phyloP scores from a whole-genome alignment of 1,140 invertebrate genomes.

The Drosophila obscura region DNA sequence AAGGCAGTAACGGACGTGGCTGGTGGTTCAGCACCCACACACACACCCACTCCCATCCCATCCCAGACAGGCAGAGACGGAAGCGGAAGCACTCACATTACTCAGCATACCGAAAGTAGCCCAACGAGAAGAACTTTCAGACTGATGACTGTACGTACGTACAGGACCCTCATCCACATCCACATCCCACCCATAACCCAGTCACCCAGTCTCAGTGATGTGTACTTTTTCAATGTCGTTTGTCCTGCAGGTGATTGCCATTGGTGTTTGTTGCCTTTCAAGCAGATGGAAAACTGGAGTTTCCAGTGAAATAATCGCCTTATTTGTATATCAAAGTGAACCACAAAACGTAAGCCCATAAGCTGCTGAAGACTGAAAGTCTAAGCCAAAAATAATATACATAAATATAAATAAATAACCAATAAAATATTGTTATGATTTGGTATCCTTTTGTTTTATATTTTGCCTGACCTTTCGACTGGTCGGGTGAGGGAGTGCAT shows the following conservation, averaged over 20 bases:
- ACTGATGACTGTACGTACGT: slow-evolving; percentile 21
- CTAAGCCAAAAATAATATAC: too few relatives aligned
- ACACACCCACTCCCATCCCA: background rate
- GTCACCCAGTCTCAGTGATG: slow-evolving; percentile 1
- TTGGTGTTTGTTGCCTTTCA: background rate
- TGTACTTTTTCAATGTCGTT: slow-evolving; percentile 13
- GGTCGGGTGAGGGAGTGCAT: slow-evolving; percentile 7
- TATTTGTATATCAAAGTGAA: background rate
- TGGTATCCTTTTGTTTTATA: background rate
- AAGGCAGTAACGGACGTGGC: slow-evolving; percentile 86
- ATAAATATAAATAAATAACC: too few relatives aligned
- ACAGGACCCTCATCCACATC: slow-evolving; percentile 4
- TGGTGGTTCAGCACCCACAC: slow-evolving; percentile 30
- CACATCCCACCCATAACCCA: slow-evolving; percentile 2
- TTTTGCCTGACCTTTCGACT: slow-evolving; percentile 9
- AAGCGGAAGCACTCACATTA: slow-evolving; percentile 78
- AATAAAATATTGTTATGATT: slow-evolving; percentile 22
- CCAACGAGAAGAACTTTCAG: slow-evolving; percentile 28
- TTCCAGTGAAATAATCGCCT: too few relatives aligned
- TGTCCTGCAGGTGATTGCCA: slow-evolving; percentile 33
- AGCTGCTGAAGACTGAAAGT: background rate
- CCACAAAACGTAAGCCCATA: background rate
- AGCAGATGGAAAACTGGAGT: background rate
- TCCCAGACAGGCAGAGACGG: slow-evolving; percentile 33
- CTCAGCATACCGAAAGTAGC: slow-evolving; percentile 54